Percentiles rank a stretch among this genome's conserved stretches.
These are phyloP conservation scores for Lycia hirtaria DNA, from an alignment of 2,888 invertebrate species.

Conservation along the genomic window DNA sequence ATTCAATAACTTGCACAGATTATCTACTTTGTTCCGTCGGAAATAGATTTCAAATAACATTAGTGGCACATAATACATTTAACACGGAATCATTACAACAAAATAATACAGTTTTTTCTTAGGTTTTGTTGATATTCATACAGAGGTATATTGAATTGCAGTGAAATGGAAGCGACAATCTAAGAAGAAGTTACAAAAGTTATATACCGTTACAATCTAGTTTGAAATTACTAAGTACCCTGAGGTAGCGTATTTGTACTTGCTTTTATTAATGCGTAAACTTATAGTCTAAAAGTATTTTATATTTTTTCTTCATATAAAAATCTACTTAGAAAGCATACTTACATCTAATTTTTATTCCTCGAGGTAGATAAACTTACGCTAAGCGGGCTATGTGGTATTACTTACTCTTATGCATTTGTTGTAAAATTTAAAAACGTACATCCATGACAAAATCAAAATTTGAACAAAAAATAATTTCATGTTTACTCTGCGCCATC, in stretches of 20 bases:
- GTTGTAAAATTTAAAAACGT: conserved; percentile 26
- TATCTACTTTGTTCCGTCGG: conserved; percentile 8
- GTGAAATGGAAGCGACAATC: conserved; percentile 12
- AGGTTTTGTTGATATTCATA: conserved; percentile 17
- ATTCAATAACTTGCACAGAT: conserved; percentile 67
- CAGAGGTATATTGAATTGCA: conserved; percentile 7
- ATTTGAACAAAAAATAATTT: neutral
- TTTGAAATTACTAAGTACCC: conserved; percentile 64
- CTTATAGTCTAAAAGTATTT: conserved; percentile 68
- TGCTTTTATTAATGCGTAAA: conserved; percentile 69
- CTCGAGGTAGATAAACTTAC: conserved; percentile 85
- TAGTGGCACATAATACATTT: conserved; percentile 31
- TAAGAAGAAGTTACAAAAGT: neutral
- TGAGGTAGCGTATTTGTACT: conserved; percentile 86
- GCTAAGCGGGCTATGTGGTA: conserved; percentile 61
- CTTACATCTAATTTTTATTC: conserved; percentile 76
- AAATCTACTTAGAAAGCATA: conserved; percentile 81
- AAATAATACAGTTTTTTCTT: conserved; percentile 31
- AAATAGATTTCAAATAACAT: conserved; percentile 26
- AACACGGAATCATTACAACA: conserved; percentile 37
- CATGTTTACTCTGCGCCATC: conserved; percentile 13
- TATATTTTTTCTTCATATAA: conserved; percentile 80
- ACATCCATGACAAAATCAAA: neutral
- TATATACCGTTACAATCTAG: conserved; percentile 2
- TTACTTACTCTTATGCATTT: conserved; percentile 55